Base-by-base conservation (phyloP, 2,888 invertebrate species). In the Melitaea athalia region DNA sequence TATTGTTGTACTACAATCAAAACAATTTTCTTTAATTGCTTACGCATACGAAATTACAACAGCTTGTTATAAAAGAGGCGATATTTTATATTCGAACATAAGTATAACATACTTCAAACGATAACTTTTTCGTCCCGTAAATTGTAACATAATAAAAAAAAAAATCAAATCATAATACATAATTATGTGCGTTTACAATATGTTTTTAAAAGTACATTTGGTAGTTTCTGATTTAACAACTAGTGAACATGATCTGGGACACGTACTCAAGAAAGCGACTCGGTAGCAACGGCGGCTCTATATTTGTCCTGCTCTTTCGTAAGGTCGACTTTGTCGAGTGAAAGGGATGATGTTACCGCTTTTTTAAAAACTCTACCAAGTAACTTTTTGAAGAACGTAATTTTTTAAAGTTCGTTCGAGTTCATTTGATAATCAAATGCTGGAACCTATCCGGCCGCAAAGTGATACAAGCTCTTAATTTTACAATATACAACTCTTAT, bases 141-240 rank as follows among this genome's bases (percentile, higher is more conserved):
- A 68, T 68, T 65, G 70, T 67, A 70, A 70, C 81, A 82, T 78
- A 77, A 80, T 81, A 79, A 80, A 83, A 82, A 81, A 79, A 24
- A 53, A 83, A 82, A 81, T 80, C 81, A 84, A 87, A 82, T 81
- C 83, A 85, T 78, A 80, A 81, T 79, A 78, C 72, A 79, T 78
- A 80, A 85, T 57, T 42, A 57, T 89, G 90, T 91, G 91, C 91
- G 90, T 87, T 85, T 84, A 81, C 82, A 79, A 77, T 81, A 79
- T 75, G 76, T 79, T 83, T 85, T 84, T 81, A 85, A 87, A 73
- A 85, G 84, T 87, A 88, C 85, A 85, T 85, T 85, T 85, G 83
- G 84, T 79, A 76, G 74, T 78, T 78, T 80, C 80, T 71, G 73
- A 80, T 81, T 80, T 77, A 82, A 82, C 79, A 82, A 81, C 84